These are phyloP conservation scores for Polypterus senegalus DNA, from an alignment of 2,113 vertebrate species.

Conservation along the genomic window DNA sequence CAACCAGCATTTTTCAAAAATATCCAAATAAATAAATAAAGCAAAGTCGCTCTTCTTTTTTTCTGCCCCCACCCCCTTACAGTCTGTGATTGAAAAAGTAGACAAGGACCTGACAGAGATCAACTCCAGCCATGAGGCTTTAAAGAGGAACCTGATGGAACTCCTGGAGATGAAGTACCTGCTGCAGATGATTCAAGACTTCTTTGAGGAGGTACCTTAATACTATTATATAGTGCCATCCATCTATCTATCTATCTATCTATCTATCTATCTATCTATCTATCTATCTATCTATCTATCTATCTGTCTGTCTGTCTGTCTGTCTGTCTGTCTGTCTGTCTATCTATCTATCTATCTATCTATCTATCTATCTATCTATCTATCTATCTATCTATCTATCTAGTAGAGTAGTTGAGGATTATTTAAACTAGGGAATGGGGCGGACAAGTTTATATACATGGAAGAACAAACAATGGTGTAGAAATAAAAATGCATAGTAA, in stretches of 20 bases:
- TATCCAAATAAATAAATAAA: too few species aligned
- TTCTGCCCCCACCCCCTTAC: not conserved
- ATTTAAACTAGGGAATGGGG: too few species aligned
- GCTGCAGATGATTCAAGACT: conserved; percentile 27
- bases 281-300: not conserved
- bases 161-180: conserved; percentile 30
- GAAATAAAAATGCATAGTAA: too few species aligned
- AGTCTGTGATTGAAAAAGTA: conserved; percentile 28
- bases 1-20: too few species aligned
- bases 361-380: not conserved
- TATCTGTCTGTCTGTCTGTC: not conserved
- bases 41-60: too few species aligned
- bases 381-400: too few species aligned
- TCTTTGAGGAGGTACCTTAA: conserved; percentile 32
- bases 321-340: too few species aligned
- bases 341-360: not conserved
- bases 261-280: not conserved
- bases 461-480: too few species aligned
- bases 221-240: not conserved
- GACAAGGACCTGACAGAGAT: conserved; percentile 35
- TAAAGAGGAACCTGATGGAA: conserved; percentile 29
- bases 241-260: not conserved
- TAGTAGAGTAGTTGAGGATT: too few species aligned
- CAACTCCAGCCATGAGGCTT: conserved; percentile 26
- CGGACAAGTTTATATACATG: too few species aligned